Conservation (phyloP, 2,888 invertebrate species). For the Melikaiella ostensackeni region DNA sequence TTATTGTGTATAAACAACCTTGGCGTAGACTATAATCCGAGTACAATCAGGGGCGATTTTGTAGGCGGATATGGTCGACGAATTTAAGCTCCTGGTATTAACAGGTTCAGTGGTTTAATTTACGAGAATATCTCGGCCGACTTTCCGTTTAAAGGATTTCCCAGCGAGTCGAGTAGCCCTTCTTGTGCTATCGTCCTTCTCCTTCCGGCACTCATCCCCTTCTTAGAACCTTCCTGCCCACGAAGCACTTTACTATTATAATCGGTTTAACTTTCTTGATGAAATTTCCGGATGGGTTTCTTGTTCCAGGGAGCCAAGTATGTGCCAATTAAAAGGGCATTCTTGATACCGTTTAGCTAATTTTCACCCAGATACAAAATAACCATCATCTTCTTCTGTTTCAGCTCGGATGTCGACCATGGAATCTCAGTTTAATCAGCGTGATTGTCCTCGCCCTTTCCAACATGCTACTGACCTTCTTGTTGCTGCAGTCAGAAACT, state of each 20-base stretch:
- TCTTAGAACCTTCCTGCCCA: neutral
- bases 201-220: neutral
- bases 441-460: constrained; percentile 83
- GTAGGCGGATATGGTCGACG: neutral
- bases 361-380: neutral
- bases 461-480: constrained; percentile 81
- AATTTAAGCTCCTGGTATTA: constrained; percentile 6
- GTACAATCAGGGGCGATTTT: constrained; percentile 6
- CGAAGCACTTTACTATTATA: neutral
- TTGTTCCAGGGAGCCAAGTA: no score
- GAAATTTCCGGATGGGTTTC: no score
- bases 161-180: constrained; percentile 37
- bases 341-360: neutral
- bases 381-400: constrained; percentile 51
- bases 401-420: constrained; percentile 81
- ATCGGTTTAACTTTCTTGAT: neutral
- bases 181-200: constrained; percentile 3
- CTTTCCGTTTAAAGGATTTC: constrained; percentile 27
- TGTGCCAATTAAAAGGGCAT: no score
- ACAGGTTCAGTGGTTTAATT: neutral
- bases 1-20: neutral
- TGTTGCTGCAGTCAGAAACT: constrained; percentile 79
- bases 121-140: neutral
- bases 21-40: neutral
- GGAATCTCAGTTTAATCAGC: constrained; percentile 84